Evolutionary conservation across 2,888 invertebrate species (phyloP), one percentile per base, ranked within the genome.

Genomic region (Oscheius onirici): DNA sequence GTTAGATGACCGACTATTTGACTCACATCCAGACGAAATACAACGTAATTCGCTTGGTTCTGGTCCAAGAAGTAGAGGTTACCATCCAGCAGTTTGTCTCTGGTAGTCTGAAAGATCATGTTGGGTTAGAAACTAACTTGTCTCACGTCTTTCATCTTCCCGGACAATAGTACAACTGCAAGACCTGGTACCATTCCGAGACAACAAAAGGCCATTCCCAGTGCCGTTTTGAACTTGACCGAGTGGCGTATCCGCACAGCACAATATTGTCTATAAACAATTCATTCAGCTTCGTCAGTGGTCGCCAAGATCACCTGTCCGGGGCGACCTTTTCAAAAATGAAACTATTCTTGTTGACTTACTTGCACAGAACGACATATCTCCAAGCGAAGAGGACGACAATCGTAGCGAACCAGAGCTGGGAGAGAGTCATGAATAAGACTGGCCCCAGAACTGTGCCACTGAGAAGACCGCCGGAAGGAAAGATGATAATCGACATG

Each of bases 361-460:
- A 58, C 58, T 40, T 58, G 58, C 58, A 58, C 2, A 58, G 58
- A 11, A 40, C 58, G 20, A 58, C 17, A n/a, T 40, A 58, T 41
- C 58, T 58, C 58, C 58, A 58, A 2, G 41, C n/a, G 0, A 58
- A 22, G 17, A 58, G 58, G 41, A 58, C 22, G 8, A 40, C 17
- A 17, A 58, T 41, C 17, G 5, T 41, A 3, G 8, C 15, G 17
- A 58, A 22, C 58, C 58, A 58, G 17, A 58, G 41, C 10, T 58
- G 41, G 40, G 58, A 17, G 17, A 40, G 41, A 20, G 41, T 6
- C 15, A 41, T 15, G 41, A 22, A 58, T 2, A 58, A 41, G 43
- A 22, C 17, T 3, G 58, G 58, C 13, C 58, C 40, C 11, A 58
- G 20, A 17, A 22, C 20, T 13, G 41, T 41, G 5, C 17, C 17